A percentile compares a stretch with the other conserved stretches of the same genome.
phyloP scores from a whole-genome alignment of 2,113 vertebrate genomes.

The Hyla sarda region DNA sequence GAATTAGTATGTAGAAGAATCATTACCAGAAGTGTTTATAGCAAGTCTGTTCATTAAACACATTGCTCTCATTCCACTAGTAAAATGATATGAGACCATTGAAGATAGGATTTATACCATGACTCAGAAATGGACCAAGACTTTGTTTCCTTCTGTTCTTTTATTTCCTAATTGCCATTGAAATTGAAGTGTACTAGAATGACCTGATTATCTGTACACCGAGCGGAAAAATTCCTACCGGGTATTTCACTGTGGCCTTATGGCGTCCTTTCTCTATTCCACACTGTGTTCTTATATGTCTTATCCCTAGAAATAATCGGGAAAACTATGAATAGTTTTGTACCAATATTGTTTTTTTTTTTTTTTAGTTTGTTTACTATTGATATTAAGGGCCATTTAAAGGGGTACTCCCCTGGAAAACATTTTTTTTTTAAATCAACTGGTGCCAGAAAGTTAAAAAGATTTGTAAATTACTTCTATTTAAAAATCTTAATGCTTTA shows the following conservation, averaged over 20 bases:
- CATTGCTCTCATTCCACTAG: background rate
- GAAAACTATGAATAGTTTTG: too few species aligned
- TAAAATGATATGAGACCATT: background rate
- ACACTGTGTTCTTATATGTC: too few species aligned
- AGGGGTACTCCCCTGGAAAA: too few species aligned
- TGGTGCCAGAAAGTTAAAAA: too few species aligned
- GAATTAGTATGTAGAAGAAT: background rate
- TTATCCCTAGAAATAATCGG: too few species aligned
- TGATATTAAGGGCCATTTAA: too few species aligned
- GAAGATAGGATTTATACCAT: background rate
- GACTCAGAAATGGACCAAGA: background rate
- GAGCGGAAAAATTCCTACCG: background rate
- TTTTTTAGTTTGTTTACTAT: too few species aligned
- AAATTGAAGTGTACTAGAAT: background rate
- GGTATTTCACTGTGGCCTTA: background rate
- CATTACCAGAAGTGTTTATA: conserved; percentile 11
- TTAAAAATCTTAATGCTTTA: too few species aligned
- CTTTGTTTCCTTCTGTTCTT: background rate
- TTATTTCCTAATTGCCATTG: background rate
- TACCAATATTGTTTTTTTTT: too few species aligned
- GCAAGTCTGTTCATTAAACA: conserved; percentile 13
- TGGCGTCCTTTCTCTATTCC: too few species aligned
- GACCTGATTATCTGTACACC: background rate
- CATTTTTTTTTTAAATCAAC: too few species aligned
- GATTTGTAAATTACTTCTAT: too few species aligned